Percentiles rank a stretch among this genome's conserved stretches.
These are phyloP conservation scores for Mormyrops attenuatus DNA, from an alignment of 2,797 vertebrate genomes.

Conservation along the genomic window DNA sequence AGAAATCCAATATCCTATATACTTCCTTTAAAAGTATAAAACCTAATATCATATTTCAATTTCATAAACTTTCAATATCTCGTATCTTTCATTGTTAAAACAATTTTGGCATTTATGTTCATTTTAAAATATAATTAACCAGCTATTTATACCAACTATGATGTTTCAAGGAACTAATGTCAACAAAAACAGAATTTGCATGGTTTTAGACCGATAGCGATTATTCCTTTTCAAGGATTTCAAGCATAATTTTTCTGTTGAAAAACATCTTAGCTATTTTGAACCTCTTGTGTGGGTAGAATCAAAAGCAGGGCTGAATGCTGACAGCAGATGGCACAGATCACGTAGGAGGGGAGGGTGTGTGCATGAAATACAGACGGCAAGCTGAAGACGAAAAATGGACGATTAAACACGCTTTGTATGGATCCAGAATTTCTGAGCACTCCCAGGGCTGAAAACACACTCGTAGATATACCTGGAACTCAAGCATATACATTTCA, in stretches of 20 bases:
- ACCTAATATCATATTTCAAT: neutral
- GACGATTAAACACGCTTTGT: constrained; percentile 10
- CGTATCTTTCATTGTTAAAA: neutral
- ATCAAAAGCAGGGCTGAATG: constrained; percentile 7
- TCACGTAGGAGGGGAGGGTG: constrained; percentile 17
- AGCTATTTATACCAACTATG: neutral
- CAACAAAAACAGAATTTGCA: neutral
- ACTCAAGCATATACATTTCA: neutral
- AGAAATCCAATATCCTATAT: neutral
- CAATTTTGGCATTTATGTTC: neutral
- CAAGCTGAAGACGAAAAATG: neutral
- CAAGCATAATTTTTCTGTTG: constrained; percentile 11
- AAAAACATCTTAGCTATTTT: constrained; percentile 20
- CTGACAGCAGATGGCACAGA: constrained; percentile 20
- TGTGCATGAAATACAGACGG: constrained; percentile 5
- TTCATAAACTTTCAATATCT: neutral
- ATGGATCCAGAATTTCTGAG: neutral
- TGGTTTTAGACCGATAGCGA: neutral
- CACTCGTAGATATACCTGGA: neutral
- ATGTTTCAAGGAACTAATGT: neutral
- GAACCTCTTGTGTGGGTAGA: constrained; percentile 10
- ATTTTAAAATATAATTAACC: neutral
- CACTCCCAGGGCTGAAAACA: neutral
- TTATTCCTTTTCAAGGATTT: neutral
- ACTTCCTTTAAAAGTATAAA: no score